Percentiles rank a stretch among this genome's conserved stretches.
phyloP scores from a whole-genome alignment of 2,888 invertebrate species.

The Theristus sp. region DNA sequence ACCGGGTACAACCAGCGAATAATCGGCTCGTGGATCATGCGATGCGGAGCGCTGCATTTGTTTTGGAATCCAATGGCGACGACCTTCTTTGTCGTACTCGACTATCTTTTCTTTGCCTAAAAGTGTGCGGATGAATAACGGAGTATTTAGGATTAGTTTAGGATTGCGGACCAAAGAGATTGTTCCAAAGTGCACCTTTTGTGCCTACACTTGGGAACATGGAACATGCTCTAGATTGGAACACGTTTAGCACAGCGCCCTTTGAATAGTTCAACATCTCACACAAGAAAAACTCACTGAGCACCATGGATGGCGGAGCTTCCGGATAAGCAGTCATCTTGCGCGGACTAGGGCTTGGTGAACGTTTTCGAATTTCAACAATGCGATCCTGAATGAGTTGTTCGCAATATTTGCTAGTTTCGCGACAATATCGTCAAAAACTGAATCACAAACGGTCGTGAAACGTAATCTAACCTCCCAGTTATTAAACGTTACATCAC shows the following conservation, averaged over 20 bases:
- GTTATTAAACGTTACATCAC: neutral
- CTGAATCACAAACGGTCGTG: too few species aligned
- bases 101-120: slow-evolving; percentile 11
- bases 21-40: slow-evolving; percentile 8
- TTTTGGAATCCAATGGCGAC: slow-evolving; percentile 15
- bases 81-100: slow-evolving; percentile 17
- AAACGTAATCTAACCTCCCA: neutral
- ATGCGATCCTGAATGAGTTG: slow-evolving; percentile 1
- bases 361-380: slow-evolving; percentile 4
- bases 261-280: too few species aligned
- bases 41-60: slow-evolving; percentile 10
- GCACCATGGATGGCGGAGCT: slow-evolving; percentile 8
- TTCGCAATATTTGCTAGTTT: neutral
- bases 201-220: too few species aligned
- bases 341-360: slow-evolving; percentile 8
- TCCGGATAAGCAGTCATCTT: slow-evolving; percentile 9
- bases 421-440: too few species aligned
- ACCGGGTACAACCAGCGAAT: neutral
- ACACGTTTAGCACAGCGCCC: too few species aligned
- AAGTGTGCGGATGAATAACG: neutral
- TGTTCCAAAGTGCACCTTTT: neutral
- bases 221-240: too few species aligned
- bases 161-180: neutral
- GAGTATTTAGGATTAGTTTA: neutral
- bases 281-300: slow-evolving; percentile 3